Base-by-base conservation (phyloP, 2,797 vertebrate genomes). In the Scolopax bukidnonensis region DNA sequence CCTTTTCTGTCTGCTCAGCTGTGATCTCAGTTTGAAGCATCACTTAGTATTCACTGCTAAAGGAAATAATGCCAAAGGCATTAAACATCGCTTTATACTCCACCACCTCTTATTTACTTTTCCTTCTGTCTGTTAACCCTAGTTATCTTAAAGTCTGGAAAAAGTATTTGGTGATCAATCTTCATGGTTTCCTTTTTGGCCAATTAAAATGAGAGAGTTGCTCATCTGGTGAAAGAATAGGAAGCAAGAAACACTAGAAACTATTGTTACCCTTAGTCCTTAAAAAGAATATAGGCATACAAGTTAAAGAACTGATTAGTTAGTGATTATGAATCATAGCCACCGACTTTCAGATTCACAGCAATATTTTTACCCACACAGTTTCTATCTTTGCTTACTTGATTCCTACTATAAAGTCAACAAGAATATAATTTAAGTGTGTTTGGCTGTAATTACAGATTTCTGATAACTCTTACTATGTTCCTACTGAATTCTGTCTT, bases 11-110 rank as follows among this genome's bases (percentile, higher is more conserved):
- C 90, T 96, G 61, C 84, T 95, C 87, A 91, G 53, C 74, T 95
- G 80, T 93, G 95, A 96, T 96, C 84, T 97, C 89, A 94, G 93
- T 97, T 95, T 97, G 95, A 97, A 96, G 82, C 95, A 95, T 95
- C 41, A 28, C 78, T 97, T 97, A 95, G 87, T 75, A 96, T 97
- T 95, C 91, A 90, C 21, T 1, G 21, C 93, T 81, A 59, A 87
- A 97, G 95, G 93, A 88, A 87, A 94, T 73, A 92, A 86, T 87
- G 80, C 93, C 88, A 94, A 91, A 96, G 88, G 80, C 79, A 80
- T 93, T 96, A 74, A 84, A 76, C 80, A 61, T 79, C 73, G 12
- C 63, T 89, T 97, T 67, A 73, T 70, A 53, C 5, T 78, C 63
- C 70, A 30, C 28, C n/a, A 54, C n/a, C 24, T 59, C 36, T 89